Percentiles rank a stretch among this genome's conserved stretches.
phyloP scores from a whole-genome alignment of 1,140 invertebrate species.

The Choristoneura fumiferana region DNA sequence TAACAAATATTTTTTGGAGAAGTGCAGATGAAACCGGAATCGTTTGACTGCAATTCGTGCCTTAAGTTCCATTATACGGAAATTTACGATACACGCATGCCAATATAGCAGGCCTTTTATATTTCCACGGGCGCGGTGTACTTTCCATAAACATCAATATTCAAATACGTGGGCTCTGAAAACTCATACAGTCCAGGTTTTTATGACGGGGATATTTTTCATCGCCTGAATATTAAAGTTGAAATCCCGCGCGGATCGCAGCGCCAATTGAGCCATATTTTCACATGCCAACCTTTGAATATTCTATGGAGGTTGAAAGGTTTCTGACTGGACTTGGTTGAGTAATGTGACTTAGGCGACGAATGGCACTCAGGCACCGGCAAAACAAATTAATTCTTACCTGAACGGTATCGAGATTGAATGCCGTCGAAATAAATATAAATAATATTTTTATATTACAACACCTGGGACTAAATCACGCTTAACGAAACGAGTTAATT shows the following conservation, averaged over 20 bases:
- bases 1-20: too few relatives aligned
- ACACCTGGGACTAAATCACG: too few relatives aligned
- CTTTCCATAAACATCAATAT: conserved; percentile 71
- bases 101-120: conserved; percentile 35
- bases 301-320: conserved; percentile 64
- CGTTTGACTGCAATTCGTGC: conserved; percentile 18
- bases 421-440: too few relatives aligned
- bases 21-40: neutral
- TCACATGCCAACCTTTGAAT: conserved; percentile 61
- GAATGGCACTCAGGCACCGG: neutral
- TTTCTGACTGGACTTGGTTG: conserved; percentile 30
- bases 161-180: conserved; percentile 60
- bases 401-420: too few relatives aligned
- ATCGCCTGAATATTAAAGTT: conserved; percentile 66
- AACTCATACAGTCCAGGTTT: conserved; percentile 65
- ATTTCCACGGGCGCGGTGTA: conserved; percentile 30
- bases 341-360: conserved; percentile 1
- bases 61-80: conserved; percentile 38
- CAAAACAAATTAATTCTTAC: neutral
- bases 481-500: too few relatives aligned
- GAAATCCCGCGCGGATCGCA: conserved; percentile 53
- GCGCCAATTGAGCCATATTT: conserved; percentile 67
- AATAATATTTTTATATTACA: too few relatives aligned
- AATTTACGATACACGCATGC: conserved; percentile 34
- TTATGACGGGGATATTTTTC: conserved; percentile 65